Percentiles rank a stretch among this genome's conserved stretches.
Evolutionary conservation across 2,113 vertebrate species (phyloP).

Genomic region (Podocnemis expansa): DNA sequence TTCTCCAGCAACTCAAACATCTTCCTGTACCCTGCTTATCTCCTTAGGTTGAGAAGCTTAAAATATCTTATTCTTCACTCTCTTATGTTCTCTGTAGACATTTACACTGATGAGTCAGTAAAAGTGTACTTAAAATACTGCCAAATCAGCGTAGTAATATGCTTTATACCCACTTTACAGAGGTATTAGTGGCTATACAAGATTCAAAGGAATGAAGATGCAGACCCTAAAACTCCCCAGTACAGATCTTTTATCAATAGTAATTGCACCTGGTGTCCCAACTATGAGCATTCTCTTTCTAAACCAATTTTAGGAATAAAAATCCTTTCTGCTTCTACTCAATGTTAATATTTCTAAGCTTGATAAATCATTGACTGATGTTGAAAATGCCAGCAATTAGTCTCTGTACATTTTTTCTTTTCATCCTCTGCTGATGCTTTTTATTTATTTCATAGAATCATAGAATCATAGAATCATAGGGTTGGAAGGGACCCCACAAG

Average conservation of each 20-base stretch:
- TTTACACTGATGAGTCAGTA: background rate
- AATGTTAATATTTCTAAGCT: background rate
- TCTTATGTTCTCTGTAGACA: background rate
- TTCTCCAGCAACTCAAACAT: background rate
- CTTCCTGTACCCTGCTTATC: background rate
- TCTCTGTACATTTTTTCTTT: background rate
- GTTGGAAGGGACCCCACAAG: no score
- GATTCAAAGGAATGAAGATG: background rate
- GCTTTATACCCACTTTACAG: background rate
- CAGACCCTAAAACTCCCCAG: background rate
- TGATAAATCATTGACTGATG: constrained; percentile 30
- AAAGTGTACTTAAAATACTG: background rate
- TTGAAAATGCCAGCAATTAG: constrained; percentile 13
- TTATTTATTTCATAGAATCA: no score
- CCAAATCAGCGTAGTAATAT: rapidly evolving
- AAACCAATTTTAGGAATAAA: background rate
- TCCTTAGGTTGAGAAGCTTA: background rate
- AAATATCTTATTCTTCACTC: background rate
- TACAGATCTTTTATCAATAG: rapidly evolving
- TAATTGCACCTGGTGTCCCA: background rate
- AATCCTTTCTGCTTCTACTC: background rate
- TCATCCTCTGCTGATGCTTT: background rate
- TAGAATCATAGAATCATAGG: no score
- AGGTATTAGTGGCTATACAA: background rate
- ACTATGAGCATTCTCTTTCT: background rate